phyloP scores from a whole-genome alignment of 2,888 invertebrate genomes.

The Noctua pronuba region DNA sequence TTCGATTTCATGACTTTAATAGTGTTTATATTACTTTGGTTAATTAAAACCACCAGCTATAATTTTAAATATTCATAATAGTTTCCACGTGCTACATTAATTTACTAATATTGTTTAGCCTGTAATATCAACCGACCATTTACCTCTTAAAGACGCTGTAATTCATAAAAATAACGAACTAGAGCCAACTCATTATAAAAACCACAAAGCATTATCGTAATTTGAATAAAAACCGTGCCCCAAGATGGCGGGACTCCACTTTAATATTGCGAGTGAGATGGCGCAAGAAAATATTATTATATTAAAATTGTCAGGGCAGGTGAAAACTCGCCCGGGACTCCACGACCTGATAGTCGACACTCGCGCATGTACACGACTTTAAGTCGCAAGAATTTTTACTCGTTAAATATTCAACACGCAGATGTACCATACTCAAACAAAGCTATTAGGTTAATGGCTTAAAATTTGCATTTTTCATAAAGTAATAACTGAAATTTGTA shows the following conservation, averaged over 20 bases:
- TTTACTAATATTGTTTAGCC: constrained; percentile 2
- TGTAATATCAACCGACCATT: constrained; percentile 7
- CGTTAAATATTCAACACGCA: constrained; percentile 59
- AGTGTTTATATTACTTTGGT: not conserved
- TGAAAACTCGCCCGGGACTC: constrained; percentile 71
- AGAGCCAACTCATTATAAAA: constrained; percentile 60
- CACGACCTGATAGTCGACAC: constrained; percentile 71
- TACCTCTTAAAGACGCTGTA: constrained; percentile 33
- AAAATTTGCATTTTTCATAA: constrained; percentile 50
- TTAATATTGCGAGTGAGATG: constrained; percentile 71
- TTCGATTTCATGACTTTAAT: not conserved
- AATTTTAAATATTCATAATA: not conserved
- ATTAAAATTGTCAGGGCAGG: constrained; percentile 83
- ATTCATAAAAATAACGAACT: constrained; percentile 51
- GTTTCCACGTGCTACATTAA: not conserved
- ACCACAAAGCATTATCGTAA: constrained; percentile 65
- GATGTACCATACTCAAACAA: constrained; percentile 49
- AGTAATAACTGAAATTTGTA: constrained; percentile 48
- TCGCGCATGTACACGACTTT: constrained; percentile 53
- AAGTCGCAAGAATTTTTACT: constrained; percentile 62
- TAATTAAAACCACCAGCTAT: not conserved
- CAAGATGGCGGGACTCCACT: constrained; percentile 56
- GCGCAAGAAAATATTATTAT: constrained; percentile 78
- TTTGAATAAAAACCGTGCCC: constrained; percentile 67
- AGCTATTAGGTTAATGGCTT: constrained; percentile 57